These are phyloP conservation scores for Theodoxus fluviatilis DNA, from an alignment of 2,888 invertebrate genomes.

Conservation along the genomic window DNA sequence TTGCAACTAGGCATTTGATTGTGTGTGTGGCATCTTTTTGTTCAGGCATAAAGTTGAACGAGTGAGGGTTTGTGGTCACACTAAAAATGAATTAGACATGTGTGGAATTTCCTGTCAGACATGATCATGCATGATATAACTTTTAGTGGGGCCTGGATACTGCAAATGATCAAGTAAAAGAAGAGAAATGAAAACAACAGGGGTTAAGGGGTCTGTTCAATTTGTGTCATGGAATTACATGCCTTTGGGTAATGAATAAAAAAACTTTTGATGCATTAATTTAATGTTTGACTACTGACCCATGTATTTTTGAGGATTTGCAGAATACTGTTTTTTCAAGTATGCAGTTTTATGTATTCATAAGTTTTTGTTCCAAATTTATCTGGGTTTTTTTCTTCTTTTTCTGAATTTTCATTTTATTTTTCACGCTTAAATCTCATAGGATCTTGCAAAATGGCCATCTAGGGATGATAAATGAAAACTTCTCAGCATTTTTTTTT, in stretches of 20 bases:
- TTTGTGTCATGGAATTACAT: background rate
- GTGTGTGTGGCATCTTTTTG: too few relatives aligned
- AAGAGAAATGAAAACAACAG: background rate
- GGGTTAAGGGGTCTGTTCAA: background rate
- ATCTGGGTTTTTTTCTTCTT: background rate
- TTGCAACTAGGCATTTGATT: background rate
- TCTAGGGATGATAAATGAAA: too few relatives aligned
- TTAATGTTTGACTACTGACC: background rate
- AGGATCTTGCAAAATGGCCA: too few relatives aligned
- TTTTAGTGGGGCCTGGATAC: too few relatives aligned
- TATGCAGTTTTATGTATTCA: constrained; percentile 22
- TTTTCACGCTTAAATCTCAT: too few relatives aligned
- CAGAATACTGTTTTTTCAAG: constrained; percentile 32
- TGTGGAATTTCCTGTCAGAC: too few relatives aligned
- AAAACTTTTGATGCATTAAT: background rate
- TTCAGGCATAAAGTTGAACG: too few relatives aligned
- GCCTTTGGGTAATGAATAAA: background rate
- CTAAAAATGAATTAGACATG: too few relatives aligned
- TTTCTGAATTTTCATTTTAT: background rate
- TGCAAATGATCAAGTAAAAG: background rate
- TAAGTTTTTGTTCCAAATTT: too few relatives aligned
- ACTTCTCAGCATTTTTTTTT: too few relatives aligned
- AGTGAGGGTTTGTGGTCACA: too few relatives aligned
- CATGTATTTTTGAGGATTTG: background rate
- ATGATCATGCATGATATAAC: too few relatives aligned